phyloP scores from a whole-genome alignment of 2,888 invertebrate species.

The Erebia palarica region DNA sequence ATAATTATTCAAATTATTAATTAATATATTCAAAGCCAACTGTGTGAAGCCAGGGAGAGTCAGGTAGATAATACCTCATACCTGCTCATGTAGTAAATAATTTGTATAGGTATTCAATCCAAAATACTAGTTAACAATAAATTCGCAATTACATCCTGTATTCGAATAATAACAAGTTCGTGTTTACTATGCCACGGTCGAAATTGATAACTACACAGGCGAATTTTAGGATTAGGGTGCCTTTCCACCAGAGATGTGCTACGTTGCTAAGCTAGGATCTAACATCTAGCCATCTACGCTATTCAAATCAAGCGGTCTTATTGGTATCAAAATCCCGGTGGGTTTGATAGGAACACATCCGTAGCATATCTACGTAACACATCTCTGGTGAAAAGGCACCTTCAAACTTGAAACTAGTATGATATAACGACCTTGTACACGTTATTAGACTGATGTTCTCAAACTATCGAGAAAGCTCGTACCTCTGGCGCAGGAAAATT shows the following conservation, averaged over 20 bases:
- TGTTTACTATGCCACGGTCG: constrained; percentile 12
- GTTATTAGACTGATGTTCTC: too few relatives aligned
- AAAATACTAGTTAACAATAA: not conserved
- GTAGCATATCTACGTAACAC: not conserved
- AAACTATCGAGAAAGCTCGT: too few relatives aligned
- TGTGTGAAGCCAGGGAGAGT: not conserved
- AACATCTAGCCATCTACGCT: too few relatives aligned
- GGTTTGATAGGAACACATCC: too few relatives aligned
- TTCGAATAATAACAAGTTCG: not conserved
- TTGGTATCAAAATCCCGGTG: too few relatives aligned
- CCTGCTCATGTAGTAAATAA: not conserved
- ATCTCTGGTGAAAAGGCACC: not conserved
- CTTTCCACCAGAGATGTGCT: too few relatives aligned
- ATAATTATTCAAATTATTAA: too few relatives aligned
- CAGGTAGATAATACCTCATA: not conserved
- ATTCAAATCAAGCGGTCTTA: too few relatives aligned
- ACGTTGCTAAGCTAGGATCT: too few relatives aligned
- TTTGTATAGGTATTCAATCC: not conserved
- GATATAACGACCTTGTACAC: not conserved
- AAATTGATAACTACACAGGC: not conserved
- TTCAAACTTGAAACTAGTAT: not conserved
- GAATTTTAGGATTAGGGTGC: not conserved
- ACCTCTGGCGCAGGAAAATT: too few relatives aligned
- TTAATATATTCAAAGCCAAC: too few relatives aligned
- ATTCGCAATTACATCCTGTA: not conserved